phyloP scores from a whole-genome alignment of 2,888 invertebrate genomes.

The Suillia variegata region DNA sequence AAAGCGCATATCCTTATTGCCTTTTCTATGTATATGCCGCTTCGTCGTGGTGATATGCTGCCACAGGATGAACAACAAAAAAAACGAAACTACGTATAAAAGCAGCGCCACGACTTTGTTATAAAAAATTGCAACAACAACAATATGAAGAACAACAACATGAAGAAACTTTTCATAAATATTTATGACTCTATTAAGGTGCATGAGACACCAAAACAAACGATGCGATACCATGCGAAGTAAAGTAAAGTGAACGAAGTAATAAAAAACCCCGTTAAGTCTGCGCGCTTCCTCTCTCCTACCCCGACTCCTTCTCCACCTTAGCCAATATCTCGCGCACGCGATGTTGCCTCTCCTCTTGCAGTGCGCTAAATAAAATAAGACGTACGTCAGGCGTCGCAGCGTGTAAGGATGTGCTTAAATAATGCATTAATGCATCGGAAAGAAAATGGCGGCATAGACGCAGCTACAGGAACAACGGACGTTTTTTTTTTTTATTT shows the following conservation, averaged over 20 bases:
- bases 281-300: no score
- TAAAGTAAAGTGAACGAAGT: not conserved
- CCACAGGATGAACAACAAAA: no score
- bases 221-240: not conserved
- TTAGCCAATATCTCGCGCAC: not conserved
- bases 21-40: no score
- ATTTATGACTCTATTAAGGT: constrained; percentile 61
- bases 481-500: no score
- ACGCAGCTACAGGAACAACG: no score
- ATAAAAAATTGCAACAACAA: not conserved
- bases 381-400: not conserved
- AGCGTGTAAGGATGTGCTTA: not conserved
- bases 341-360: no score
- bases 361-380: no score
- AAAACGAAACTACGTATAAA: no score
- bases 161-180: constrained; percentile 55
- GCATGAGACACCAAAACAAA: constrained; percentile 47
- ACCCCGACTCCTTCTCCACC: not conserved
- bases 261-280: not conserved
- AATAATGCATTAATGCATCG: constrained; percentile 2
- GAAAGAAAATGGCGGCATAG: not conserved
- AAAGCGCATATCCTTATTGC: not conserved
- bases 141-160: not conserved
- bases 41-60: no score
- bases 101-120: no score